These are phyloP conservation scores for Xestia sexstrigata DNA, from an alignment of 2,888 invertebrate genomes.

Conservation along the genomic window DNA sequence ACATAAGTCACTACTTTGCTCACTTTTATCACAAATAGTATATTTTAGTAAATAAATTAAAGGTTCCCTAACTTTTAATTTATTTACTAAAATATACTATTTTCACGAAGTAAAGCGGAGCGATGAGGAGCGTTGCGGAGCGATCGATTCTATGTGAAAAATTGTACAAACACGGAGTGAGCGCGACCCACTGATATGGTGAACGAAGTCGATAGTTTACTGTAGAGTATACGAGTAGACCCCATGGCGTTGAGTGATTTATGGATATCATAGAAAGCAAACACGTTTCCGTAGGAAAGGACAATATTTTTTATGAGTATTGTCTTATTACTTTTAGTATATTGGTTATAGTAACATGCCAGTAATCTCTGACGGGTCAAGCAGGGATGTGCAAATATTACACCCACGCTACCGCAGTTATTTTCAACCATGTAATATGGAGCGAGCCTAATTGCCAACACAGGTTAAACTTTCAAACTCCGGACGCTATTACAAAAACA, in stretches of 20 bases:
- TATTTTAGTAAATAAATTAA: too few species aligned
- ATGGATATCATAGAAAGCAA: conserved; percentile 22
- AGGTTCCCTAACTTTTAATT: too few species aligned
- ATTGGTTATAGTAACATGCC: neutral
- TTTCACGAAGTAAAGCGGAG: neutral
- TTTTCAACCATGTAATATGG: neutral
- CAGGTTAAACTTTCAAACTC: neutral
- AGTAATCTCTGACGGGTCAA: neutral
- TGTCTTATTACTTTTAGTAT: neutral
- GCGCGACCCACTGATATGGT: conserved; percentile 21
- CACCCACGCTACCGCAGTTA: neutral
- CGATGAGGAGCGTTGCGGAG: neutral
- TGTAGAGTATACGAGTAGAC: neutral
- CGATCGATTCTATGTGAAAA: conserved; percentile 28
- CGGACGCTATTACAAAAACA: neutral
- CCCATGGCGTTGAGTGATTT: conserved; percentile 32
- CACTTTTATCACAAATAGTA: neutral
- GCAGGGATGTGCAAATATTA: neutral
- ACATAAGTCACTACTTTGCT: neutral
- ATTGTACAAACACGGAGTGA: conserved; percentile 22
- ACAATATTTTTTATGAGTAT: neutral
- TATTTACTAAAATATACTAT: neutral
- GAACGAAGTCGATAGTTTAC: conserved; percentile 30
- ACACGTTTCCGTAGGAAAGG: neutral
- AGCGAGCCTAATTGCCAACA: neutral